phyloP scores from a whole-genome alignment of 1,140 invertebrate genomes.

The Hestina assimilis region DNA sequence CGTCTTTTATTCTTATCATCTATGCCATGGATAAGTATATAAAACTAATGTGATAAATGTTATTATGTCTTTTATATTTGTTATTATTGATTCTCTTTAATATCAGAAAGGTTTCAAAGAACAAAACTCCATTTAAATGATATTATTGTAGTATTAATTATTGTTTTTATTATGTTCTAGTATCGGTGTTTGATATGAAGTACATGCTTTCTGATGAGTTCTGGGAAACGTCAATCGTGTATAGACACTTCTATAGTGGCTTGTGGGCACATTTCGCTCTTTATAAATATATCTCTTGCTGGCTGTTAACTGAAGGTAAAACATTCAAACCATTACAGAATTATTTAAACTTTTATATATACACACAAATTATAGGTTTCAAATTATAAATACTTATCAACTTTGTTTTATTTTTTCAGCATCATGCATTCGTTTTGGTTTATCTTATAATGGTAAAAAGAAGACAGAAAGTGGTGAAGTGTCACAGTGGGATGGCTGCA shows the following conservation, averaged over 20 bases:
- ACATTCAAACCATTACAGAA: too few relatives aligned
- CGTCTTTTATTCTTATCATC: too few relatives aligned
- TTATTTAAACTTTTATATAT: too few relatives aligned
- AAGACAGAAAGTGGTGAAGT: slow-evolving; percentile 68
- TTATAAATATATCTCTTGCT: slow-evolving; percentile 95
- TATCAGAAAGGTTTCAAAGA: too few relatives aligned
- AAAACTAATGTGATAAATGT: too few relatives aligned
- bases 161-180: slow-evolving; percentile 53
- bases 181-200: slow-evolving; percentile 81
- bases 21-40: too few relatives aligned
- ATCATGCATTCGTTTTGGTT: slow-evolving; percentile 81
- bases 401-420: slow-evolving; percentile 64
- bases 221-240: slow-evolving; percentile 79
- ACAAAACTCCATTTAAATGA: too few relatives aligned
- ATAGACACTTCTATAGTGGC: slow-evolving; percentile 83
- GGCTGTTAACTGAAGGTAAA: slow-evolving; percentile 93
- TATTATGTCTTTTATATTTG: too few relatives aligned
- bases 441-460: slow-evolving; percentile 89
- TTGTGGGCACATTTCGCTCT: slow-evolving; percentile 91
- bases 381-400: too few relatives aligned
- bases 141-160: background rate
- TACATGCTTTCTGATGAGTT: slow-evolving; percentile 85
- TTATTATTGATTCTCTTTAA: too few relatives aligned
- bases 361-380: too few relatives aligned
- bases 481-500: slow-evolving; percentile 90